Base-by-base conservation (phyloP, 1,140 invertebrate species). In the Zaprionus davidi region DNA sequence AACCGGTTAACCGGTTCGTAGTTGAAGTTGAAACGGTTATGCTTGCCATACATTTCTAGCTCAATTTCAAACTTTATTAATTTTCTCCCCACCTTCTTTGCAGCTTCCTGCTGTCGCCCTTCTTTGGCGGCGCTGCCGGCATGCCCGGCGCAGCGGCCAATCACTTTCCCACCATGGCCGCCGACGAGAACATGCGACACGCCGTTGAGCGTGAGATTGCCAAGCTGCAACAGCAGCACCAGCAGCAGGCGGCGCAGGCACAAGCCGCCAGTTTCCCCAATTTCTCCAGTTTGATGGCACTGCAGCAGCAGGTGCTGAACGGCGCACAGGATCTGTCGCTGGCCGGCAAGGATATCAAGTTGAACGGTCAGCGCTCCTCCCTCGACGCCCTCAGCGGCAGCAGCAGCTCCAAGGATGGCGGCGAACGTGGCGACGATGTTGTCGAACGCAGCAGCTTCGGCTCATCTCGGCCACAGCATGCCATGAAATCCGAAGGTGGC, bases 171-270 rank as follows among this genome's bases (percentile, higher is more conserved):
- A 60, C 91, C 91, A 94, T 67, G 80, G 82, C 86, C 26, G 94
- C 94, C 7, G 94, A 95, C 74, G 97, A 99, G 76, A 97, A 97
- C 41, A 97, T 98, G 88, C 95, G 98, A 71, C 94, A 98, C 94
- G 97, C 97, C 1, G 93, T 98, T 13, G 97, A 98, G 87, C 95
- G 97, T 44, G 98, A 99, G 93, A 94, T 99, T 9, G 96, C 97
- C 84, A 98, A 98, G 92, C 93, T 98, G 59, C 97, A 97, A 84
- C 95, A 95, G 62, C 86, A 93, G 87, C 60, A 94, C 85, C 75
- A 91, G 94, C 94, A 77, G 93, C 94, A 76, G 94, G 94, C 63
- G 5, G 94, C 63, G 6, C 78, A 82, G 28, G 78, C 77, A 22
- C 79, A 81, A 41, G 62, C 66, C 83, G 93, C 94, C 95, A 36